Conservation (phyloP, 2,797 vertebrate species). For the Phataginus tricuspis region DNA sequence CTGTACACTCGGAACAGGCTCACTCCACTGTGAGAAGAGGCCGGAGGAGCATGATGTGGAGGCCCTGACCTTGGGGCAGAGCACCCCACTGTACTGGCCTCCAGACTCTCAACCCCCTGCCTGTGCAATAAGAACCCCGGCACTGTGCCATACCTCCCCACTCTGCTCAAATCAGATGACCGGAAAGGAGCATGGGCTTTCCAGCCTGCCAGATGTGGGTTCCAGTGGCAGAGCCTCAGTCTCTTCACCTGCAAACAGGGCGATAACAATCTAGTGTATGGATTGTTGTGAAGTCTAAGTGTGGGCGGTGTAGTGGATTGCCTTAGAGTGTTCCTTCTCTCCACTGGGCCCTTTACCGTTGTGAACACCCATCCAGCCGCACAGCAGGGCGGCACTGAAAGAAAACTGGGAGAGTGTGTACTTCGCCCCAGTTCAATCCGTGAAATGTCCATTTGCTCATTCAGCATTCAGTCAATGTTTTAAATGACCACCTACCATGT, state of each 20-base stretch:
- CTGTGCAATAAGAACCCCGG: not conserved
- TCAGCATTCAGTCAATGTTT: not conserved
- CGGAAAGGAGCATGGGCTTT: not conserved
- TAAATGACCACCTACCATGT: not conserved
- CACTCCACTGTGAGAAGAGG: not conserved
- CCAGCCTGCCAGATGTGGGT: not conserved
- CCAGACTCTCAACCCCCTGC: not conserved
- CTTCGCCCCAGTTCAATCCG: not conserved
- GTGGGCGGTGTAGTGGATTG: too few relatives aligned
- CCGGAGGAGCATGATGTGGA: not conserved
- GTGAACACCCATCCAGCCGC: not conserved
- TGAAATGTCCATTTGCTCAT: not conserved
- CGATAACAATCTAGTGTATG: not conserved
- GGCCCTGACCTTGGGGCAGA: not conserved
- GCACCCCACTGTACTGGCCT: not conserved
- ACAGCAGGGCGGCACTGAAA: not conserved
- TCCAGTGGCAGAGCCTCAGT: not conserved
- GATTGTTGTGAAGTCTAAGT: too few relatives aligned
- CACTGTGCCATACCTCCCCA: accelerated
- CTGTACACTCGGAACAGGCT: not conserved
- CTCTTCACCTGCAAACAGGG: not conserved
- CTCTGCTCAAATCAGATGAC: not conserved
- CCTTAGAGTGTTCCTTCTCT: not conserved
- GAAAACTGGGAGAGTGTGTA: not conserved
- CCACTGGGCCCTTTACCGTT: too few relatives aligned